Base-by-base conservation (phyloP, 2,888 invertebrate species). In the Pseudococcus longispinus region DNA sequence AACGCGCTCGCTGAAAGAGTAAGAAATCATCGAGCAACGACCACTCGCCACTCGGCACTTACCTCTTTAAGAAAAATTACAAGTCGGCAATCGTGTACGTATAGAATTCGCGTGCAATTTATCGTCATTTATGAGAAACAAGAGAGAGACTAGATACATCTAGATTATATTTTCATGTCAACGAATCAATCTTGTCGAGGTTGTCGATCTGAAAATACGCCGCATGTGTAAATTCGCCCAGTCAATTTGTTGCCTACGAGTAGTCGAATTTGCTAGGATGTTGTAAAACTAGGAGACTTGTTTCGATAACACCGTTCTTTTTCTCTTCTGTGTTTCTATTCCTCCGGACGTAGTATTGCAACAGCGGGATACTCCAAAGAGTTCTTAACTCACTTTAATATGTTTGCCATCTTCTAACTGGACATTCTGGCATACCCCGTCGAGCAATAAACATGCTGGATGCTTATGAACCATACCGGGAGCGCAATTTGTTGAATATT, bases 1-100 rank as follows among this genome's bases (percentile, higher is more conserved):
- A 70, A 70, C 60, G 20, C 60, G 9, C 60, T n/a, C 51, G 15
- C 51, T 51, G n/a, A 15, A 29, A 70, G 18, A 70, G 70, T 26
- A 70, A 70, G 70, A 70, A 70, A 70, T 26, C 70, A 70, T 29
- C 70, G 29, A 60, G 29, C 29, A 29, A 70, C 70, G 29, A 70
- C 70, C 70, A 70, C 70, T 70, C 60, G 60, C 70, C 70, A 70
- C 70, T 70, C 60, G 60, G 60, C 60, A 60, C 60, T 60, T 60
- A 15, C 60, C 8, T 15, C 20, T 60, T 55, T 60, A 60, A 60
- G 60, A 60, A 60, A 60, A 60, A 60, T 60, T 60, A 60, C 60
- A 60, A 60, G 60, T 60, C 60, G 60, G 60, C 60, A 60, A 60
- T 60, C 60, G 20, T 60, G 60, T 23, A 60, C 3, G 0, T 46